Base-by-base conservation (phyloP, 1,140 invertebrate genomes). In the Nephila pilipes region DNA sequence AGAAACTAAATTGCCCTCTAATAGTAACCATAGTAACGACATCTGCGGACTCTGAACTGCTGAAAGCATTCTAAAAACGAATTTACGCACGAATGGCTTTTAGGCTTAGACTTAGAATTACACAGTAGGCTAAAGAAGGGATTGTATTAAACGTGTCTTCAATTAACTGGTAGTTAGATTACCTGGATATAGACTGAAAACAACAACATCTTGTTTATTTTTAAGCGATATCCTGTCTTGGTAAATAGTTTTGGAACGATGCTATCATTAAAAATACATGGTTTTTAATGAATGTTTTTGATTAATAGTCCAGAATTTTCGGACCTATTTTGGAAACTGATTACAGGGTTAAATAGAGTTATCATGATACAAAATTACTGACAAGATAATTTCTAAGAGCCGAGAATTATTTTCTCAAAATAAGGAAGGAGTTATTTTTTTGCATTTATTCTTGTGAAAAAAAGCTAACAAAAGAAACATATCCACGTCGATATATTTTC, bases 31-130 rank as follows among this genome's bases (percentile, higher is more conserved):
- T 75, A 75, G 29, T 16, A 75, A 75, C 65, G 29, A 75, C 29
- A 29, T 36, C 69, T 36, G 16, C 29, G 69, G 69, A 4, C 69
- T 5, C 69, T 75, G 69, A 75, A 75, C 69, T 32, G 69, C 25
- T 65, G 69, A 75, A 75, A 65, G 63, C 22, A 65, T n/a, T 12
- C 63, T 25, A 25, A 25, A 65, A 81, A 55, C 46, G n/a, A 55
- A 83, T 83, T 55, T 83, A 25, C 81, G 81, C 81, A 83, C 81
- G 81, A 55, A 57, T 57, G 81, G 63, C 25, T 55, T 55, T 83
- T 10, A 46, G 46, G 46, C 46, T 83, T 29, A 57, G n/a, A 83
- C 46, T n/a, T 25, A 25, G 81, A 83, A 83, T 55, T 55, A 83
- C 81, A 25, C 81, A 55, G 46, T 57, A 55, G 38, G 16, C 22